These are phyloP conservation scores for Phoxinus phoxinus DNA, from an alignment of 2,113 vertebrate species.

Conservation along the genomic window DNA sequence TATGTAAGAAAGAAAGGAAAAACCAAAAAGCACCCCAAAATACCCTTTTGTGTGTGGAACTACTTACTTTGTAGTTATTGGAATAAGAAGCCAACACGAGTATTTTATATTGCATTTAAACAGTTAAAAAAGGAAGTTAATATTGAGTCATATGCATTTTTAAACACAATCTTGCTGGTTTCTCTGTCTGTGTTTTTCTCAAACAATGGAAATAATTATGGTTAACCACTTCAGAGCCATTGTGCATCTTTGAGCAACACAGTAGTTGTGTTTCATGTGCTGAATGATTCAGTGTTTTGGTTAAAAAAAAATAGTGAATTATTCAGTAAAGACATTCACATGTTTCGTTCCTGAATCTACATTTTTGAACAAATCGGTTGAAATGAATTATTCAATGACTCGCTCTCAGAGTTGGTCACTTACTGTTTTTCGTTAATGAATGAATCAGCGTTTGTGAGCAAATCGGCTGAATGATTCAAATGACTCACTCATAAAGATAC, in stretches of 20 bases:
- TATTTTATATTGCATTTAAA: background rate
- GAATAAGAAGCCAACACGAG: background rate
- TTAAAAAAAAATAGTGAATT: background rate
- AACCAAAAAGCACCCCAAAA: background rate
- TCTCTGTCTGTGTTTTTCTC: background rate
- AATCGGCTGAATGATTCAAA: background rate
- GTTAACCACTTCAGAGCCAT: background rate
- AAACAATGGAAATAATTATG: background rate
- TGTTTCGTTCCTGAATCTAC: background rate
- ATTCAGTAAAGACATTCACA: background rate
- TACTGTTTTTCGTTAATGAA: background rate
- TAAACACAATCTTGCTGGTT: background rate
- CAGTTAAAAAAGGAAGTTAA: background rate
- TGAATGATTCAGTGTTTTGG: conserved; percentile 4
- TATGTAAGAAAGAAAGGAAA: background rate
- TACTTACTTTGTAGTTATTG: background rate
- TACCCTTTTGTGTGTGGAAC: background rate
- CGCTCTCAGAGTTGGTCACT: background rate
- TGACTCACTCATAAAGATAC: background rate
- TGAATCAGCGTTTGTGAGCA: background rate
- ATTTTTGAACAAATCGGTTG: background rate
- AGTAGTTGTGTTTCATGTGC: background rate
- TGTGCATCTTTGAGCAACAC: background rate
- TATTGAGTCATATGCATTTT: background rate
- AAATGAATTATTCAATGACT: background rate